Evolutionary conservation across 1,140 invertebrate genomes (phyloP), one percentile per base, ranked within the genome.

Genomic region (Drosophila sucinea): DNA sequence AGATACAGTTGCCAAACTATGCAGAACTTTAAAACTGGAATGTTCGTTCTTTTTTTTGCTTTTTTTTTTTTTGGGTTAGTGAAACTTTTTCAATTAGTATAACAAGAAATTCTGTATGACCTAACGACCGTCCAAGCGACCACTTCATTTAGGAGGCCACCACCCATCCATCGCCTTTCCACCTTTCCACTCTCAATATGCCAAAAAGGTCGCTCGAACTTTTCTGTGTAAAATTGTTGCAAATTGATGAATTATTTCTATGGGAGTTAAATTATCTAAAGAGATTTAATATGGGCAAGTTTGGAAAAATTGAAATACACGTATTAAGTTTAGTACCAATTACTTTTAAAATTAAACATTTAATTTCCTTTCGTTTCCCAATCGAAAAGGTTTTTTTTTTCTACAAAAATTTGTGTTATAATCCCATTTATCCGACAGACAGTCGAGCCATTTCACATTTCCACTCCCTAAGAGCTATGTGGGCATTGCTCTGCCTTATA

Each of bases 31-130:
- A 79, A 83, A 81, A 70, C 63, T 57, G 55, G 55, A 23, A 58
- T 25, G 56, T 58, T 58, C 17, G 17, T 17, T 10, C 11, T 11
- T 38, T 38, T 35, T 5, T 7, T 27, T 51, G 1, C n/a, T 8
- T 4, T 47, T 47, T 25, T 51, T 51, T 51, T 51, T 51, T 51
- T 25, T 51, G 44, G 44, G 23, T 51, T 51, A 74, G 70, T 55
- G 10, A 79, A 86, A 86, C 83, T 86, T 86, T 86, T 86, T 86
- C 79, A 86, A 86, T 86, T 86, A 86, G 84, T 89, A 70, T 87
- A 86, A 87, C 83, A 79, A 83, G 79, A 82, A 83, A 83, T 83
- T 77, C 73, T 32, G 51, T 33, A 51, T 38, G 56, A 58, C 54
- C 63, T 10, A 32, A 32, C 33, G 38, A 25, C 23, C 38, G 25